phyloP scores from a whole-genome alignment of 2,797 vertebrate genomes.

The Huso huso region DNA sequence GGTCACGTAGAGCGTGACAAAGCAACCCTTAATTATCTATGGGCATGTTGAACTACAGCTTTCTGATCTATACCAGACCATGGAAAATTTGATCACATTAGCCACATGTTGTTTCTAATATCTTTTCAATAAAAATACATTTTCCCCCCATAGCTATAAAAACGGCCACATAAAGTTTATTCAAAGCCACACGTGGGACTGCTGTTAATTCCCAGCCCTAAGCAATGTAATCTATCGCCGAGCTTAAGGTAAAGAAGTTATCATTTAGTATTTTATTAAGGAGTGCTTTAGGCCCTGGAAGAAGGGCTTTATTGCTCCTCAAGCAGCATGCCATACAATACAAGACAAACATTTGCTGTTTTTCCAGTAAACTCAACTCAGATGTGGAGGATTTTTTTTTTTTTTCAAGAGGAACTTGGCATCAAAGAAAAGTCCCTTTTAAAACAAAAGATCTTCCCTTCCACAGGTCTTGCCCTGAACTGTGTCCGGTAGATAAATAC shows the following conservation, averaged over 20 bases:
- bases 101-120: conserved; percentile 53
- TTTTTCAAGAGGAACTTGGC: conserved; percentile 46
- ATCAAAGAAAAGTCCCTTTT: conserved; percentile 52
- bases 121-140: conserved; percentile 50
- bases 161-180: conserved; percentile 39
- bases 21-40: conserved; percentile 53
- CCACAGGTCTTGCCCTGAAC: conserved; percentile 39
- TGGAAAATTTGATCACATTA: conserved; percentile 52
- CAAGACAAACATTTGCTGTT: conserved; percentile 78
- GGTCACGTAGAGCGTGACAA: conserved; percentile 16
- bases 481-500: conserved; percentile 45
- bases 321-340: conserved; percentile 75
- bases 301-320: conserved; percentile 68
- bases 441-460: conserved; percentile 47
- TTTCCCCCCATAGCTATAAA: conserved; percentile 21
- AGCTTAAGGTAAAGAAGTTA: conserved; percentile 73
- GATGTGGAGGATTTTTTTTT: conserved; percentile 54
- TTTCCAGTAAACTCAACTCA: conserved; percentile 75
- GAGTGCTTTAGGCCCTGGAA: conserved; percentile 63
- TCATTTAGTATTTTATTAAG: conserved; percentile 77
- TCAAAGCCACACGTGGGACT: conserved; percentile 34
- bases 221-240: conserved; percentile 65
- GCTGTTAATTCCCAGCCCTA: conserved; percentile 66
- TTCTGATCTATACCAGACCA: conserved; percentile 49
- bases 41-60: conserved; percentile 47